Conservation (phyloP, 2,888 invertebrate species). For the Sphaerophoria rueppellii region DNA sequence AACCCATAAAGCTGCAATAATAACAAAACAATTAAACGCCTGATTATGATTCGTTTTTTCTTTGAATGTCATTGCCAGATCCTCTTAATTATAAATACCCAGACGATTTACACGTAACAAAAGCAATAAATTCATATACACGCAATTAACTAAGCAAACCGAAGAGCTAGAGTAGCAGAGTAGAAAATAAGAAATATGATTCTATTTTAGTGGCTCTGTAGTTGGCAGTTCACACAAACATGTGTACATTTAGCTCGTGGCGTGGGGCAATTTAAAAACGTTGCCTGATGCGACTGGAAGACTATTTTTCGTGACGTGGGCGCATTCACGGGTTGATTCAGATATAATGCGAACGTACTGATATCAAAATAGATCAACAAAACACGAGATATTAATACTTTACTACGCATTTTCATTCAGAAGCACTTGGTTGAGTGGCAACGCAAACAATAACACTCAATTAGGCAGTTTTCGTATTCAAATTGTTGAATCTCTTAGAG, state of each 20-base stretch:
- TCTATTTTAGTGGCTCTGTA: constrained; percentile 28
- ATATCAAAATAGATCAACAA: no score
- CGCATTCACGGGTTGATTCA: constrained; percentile 24
- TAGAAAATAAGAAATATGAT: constrained; percentile 11
- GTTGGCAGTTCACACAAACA: neutral
- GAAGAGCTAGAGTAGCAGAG: neutral
- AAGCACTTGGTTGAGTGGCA: constrained; percentile 14
- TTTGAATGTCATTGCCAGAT: constrained; percentile 33
- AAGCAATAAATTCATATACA: constrained; percentile 20
- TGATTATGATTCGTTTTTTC: constrained; percentile 5
- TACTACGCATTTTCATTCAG: constrained; percentile 62
- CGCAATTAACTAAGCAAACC: constrained; percentile 15
- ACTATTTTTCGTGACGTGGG: constrained; percentile 34
- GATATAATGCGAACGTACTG: neutral
- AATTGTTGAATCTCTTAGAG: no score
- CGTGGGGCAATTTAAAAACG: constrained; percentile 2
- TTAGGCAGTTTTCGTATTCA: neutral
- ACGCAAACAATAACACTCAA: constrained; percentile 18
- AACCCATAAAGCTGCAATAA: neutral
- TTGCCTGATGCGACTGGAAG: neutral
- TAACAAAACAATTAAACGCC: neutral
- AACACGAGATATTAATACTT: constrained; percentile 9
- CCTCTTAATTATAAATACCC: constrained; percentile 13
- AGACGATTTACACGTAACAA: constrained; percentile 3
- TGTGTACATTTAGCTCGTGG: constrained; percentile 12